Conservation (phyloP, 2,113 vertebrate genomes). For the Hymenochirus boettgeri region DNA sequence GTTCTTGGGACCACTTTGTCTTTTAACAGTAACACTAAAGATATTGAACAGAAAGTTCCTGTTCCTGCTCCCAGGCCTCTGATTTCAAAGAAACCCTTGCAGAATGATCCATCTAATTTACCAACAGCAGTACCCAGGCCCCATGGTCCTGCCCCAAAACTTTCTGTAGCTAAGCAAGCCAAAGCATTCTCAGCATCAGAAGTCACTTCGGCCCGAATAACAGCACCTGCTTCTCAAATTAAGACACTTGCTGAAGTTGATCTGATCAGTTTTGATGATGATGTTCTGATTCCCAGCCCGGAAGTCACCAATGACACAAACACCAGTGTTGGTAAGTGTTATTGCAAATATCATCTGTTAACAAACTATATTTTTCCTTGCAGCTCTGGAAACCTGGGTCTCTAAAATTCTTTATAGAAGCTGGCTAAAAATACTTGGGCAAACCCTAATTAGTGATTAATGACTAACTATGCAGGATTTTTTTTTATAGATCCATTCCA, state of each 20-base stretch:
- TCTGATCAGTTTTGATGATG: constrained; percentile 75
- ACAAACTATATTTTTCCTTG: too few species aligned
- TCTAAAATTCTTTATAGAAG: too few species aligned
- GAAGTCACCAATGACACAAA: constrained; percentile 50
- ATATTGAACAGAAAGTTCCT: constrained; percentile 49
- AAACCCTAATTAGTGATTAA: too few species aligned
- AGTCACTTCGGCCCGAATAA: constrained; percentile 40
- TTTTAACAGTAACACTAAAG: constrained; percentile 34
- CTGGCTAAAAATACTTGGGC: too few species aligned
- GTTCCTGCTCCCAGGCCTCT: constrained; percentile 66
- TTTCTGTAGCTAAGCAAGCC: constrained; percentile 58
- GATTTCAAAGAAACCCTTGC: constrained; percentile 60
- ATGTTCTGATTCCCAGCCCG: constrained; percentile 44
- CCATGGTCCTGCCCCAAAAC: constrained; percentile 45
- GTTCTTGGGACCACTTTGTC: constrained; percentile 32
- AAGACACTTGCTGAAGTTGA: constrained; percentile 56
- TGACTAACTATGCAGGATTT: too few species aligned
- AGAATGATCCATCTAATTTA: constrained; percentile 49
- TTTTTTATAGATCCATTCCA: constrained; percentile 64
- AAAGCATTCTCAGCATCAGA: constrained; percentile 58
- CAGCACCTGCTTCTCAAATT: constrained; percentile 45
- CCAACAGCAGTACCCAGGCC: constrained; percentile 51
- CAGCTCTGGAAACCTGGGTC: too few species aligned
- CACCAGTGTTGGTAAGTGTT: constrained; percentile 59
- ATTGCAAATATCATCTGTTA: not conserved